Conservation (phyloP, 1,140 invertebrate genomes). For the Daktulosphaira vitifoliae region DNA sequence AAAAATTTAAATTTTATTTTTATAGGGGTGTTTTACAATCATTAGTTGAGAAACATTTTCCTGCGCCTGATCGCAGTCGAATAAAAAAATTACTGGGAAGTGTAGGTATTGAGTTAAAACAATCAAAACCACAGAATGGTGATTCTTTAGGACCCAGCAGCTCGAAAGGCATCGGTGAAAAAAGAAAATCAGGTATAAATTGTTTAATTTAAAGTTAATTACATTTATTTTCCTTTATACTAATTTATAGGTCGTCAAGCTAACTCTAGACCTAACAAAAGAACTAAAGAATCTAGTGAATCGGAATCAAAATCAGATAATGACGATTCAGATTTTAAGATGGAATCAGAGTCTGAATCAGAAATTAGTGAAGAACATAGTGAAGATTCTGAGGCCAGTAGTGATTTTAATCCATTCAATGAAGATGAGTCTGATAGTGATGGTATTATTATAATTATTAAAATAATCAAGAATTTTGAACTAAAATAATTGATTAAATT, state of each 20-base stretch:
- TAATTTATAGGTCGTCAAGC: slow-evolving; percentile 60
- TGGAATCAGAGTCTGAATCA: slow-evolving; percentile 46
- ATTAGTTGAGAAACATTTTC: slow-evolving; percentile 94
- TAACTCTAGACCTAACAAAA: slow-evolving; percentile 59
- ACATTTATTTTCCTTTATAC: no score
- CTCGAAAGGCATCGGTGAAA: slow-evolving; percentile 47
- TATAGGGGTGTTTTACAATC: slow-evolving; percentile 87
- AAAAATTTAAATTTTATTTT: slow-evolving; percentile 36
- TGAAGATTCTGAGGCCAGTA: slow-evolving; percentile 57
- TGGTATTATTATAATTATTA: slow-evolving; percentile 6
- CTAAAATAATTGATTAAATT: not conserved
- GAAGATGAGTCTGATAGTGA: slow-evolving; percentile 71
- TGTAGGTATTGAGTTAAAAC: slow-evolving; percentile 38
- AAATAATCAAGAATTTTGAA: not conserved
- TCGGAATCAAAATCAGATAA: slow-evolving; percentile 51
- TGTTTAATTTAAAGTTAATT: not conserved
- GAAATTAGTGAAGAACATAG: slow-evolving; percentile 47
- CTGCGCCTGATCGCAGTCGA: slow-evolving; percentile 78
- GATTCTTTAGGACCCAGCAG: slow-evolving; percentile 39
- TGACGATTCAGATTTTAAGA: slow-evolving; percentile 53
- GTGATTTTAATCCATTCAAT: slow-evolving; percentile 82
- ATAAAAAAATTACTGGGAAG: slow-evolving; percentile 70
- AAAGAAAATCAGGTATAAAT: slow-evolving; percentile 51
- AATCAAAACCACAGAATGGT: slow-evolving; percentile 41
- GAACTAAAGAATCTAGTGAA: slow-evolving; percentile 57